Evolutionary conservation across 1,140 invertebrate species (phyloP).

Genomic region (Drosophila ercepeae): DNA sequence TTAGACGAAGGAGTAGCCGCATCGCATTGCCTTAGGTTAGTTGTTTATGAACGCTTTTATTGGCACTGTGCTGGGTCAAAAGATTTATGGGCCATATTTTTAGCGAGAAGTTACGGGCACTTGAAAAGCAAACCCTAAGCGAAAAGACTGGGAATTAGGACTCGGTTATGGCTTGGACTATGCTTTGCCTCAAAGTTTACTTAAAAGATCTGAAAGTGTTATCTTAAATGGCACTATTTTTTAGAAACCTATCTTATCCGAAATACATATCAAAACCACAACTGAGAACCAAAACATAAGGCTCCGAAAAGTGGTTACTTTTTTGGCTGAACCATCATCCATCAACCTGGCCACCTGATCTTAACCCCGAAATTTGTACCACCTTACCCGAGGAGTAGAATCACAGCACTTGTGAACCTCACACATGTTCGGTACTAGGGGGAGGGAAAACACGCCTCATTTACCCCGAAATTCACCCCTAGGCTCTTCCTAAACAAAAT

Average conservation of each 20-base stretch:
- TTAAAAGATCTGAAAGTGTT: constrained; percentile 15
- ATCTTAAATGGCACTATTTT: background rate
- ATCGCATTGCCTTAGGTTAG: constrained; percentile 73
- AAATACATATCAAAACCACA: background rate
- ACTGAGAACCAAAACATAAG: constrained; percentile 4
- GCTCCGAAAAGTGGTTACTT: background rate
- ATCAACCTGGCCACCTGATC: constrained; percentile 48
- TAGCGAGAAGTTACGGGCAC: constrained; percentile 35
- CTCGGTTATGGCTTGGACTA: background rate
- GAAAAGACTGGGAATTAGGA: constrained; percentile 18
- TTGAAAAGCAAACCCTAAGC: constrained; percentile 9
- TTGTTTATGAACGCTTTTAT: constrained; percentile 80
- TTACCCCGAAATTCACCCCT: constrained; percentile 61
- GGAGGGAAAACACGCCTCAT: constrained; percentile 54
- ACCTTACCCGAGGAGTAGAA: constrained; percentile 48
- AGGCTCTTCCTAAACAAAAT: constrained; percentile 30
- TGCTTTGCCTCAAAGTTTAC: constrained; percentile 12
- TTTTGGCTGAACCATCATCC: constrained; percentile 23
- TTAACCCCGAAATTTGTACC: constrained; percentile 30
- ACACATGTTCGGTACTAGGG: constrained; percentile 58
- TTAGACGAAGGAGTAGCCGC: constrained; percentile 18
- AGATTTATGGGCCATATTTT: constrained; percentile 74
- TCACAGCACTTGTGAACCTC: constrained; percentile 69
- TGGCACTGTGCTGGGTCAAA: constrained; percentile 55
- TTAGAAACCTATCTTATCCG: background rate